Evolutionary conservation across 37 sponge, comb jelly and placozoan species (phyloP).

Genomic region (Halisarca cf. caerulea): DNA sequence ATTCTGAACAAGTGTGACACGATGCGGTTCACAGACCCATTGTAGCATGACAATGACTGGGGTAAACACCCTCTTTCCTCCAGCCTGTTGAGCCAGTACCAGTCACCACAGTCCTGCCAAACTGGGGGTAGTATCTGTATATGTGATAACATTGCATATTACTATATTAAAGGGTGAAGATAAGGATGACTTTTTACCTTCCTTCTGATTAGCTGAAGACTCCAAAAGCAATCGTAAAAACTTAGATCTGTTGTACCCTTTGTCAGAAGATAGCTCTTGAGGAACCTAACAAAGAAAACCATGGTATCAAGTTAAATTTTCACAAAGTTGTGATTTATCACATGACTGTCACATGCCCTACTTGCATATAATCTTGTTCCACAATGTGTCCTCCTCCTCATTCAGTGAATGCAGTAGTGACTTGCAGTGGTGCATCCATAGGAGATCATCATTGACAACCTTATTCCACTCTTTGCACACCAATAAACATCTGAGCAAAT

Average conservation of each 20-base stretch:
- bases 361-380: too few relatives aligned
- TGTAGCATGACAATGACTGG: not conserved
- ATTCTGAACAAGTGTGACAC: not conserved
- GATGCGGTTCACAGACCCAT: not conserved
- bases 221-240: too few relatives aligned
- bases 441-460: not conserved
- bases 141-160: too few relatives aligned
- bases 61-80: not conserved
- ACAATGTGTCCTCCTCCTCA: not conserved
- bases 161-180: too few relatives aligned
- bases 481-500: not conserved
- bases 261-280: too few relatives aligned
- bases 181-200: too few relatives aligned
- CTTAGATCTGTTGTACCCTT: too few relatives aligned
- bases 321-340: too few relatives aligned
- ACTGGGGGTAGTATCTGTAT: not conserved
- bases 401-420: not conserved
- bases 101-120: slow-evolving; percentile 10
- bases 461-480: not conserved
- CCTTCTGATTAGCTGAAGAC: too few relatives aligned
- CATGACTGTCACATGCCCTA: too few relatives aligned
- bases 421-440: not conserved
- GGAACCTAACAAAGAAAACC: too few relatives aligned
- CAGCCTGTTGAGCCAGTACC: not conserved
- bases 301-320: too few relatives aligned